Percentiles rank a stretch among this genome's conserved stretches.
These are phyloP conservation scores for Bothrops alternatus DNA, from an alignment of 2,797 vertebrate genomes.

Conservation along the genomic window DNA sequence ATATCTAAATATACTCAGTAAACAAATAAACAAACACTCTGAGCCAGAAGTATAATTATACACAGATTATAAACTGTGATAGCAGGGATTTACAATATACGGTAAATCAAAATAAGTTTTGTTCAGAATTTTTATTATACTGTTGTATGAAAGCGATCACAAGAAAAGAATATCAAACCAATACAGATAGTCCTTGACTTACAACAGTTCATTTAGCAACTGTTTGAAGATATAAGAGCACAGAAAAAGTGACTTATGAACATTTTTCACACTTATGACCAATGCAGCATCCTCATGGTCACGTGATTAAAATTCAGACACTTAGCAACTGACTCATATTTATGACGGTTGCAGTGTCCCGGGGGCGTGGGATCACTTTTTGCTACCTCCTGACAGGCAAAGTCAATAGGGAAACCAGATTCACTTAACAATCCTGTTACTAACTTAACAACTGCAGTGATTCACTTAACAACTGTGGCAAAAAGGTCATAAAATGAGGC, in stretches of 20 bases:
- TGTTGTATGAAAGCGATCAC: neutral
- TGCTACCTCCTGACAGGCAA: neutral
- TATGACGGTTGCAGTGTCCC: neutral
- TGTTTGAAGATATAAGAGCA: neutral
- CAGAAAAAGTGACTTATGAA: neutral
- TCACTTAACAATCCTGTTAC: neutral
- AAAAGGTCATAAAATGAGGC: neutral
- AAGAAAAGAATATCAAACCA: neutral
- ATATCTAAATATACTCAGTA: neutral
- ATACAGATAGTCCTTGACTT: neutral
- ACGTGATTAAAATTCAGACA: neutral
- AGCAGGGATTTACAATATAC: neutral
- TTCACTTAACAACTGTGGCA: neutral
- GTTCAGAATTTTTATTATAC: neutral
- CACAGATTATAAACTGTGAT: neutral
- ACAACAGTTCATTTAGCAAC: neutral
- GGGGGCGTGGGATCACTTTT: neutral
- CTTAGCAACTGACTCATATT: neutral
- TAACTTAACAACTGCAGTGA: neutral
- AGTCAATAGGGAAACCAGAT: neutral
- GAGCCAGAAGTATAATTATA: neutral
- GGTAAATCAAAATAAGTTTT: neutral
- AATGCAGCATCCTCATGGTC: neutral
- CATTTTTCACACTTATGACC: neutral
- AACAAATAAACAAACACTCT: neutral